Base-by-base conservation (phyloP, 2,113 vertebrate species). In the Nothobranchius furzeri region DNA sequence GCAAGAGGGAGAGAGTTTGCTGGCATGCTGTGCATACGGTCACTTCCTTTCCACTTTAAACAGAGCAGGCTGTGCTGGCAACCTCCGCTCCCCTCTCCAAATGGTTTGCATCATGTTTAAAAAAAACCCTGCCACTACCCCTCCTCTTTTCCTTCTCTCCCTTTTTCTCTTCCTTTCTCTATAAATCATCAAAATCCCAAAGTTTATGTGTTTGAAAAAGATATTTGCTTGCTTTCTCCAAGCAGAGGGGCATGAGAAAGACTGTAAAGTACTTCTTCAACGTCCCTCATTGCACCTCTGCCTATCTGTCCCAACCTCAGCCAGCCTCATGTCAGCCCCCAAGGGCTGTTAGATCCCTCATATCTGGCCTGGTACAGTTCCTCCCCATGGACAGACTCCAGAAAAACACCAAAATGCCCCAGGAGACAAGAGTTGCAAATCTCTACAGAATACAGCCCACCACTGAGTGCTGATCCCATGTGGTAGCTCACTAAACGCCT, bases 21-120 rank as follows among this genome's bases (percentile, higher is more conserved):
- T 98, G 97, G 96, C 96, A 98, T 96, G 96, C 95, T 95, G 95
- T 96, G 94, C 95, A 96, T 95, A 97, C 92, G 95, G 95, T 96
- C 95, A 96, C 95, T 99, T 98, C 98, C 96, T 98, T 94, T 95
- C 95, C 95, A 97, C 95, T 98, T 98, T 98, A 97, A 97, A 98
- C 95, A 97, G 95, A 95, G 94, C 96, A 97, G 96, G 95, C 96
- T 98, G 96, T 97, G 94, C 96, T 98, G 97, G 97, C 96, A 96
- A 94, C 86, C 93, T 93, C 92, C 92, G 90, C 93, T 95, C 94
- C 87, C 81, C 59, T 88, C 95, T 98, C 96, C 96, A 98, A 98
- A 98, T 97, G 96, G 96, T 97, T 97, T 97, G 96, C 95, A 96
- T 98, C 96, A 98, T 94, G 94, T 96, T 95, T 96, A 93, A 95